Base-by-base conservation (phyloP, 2,888 invertebrate genomes). In the Eilema caniola region DNA sequence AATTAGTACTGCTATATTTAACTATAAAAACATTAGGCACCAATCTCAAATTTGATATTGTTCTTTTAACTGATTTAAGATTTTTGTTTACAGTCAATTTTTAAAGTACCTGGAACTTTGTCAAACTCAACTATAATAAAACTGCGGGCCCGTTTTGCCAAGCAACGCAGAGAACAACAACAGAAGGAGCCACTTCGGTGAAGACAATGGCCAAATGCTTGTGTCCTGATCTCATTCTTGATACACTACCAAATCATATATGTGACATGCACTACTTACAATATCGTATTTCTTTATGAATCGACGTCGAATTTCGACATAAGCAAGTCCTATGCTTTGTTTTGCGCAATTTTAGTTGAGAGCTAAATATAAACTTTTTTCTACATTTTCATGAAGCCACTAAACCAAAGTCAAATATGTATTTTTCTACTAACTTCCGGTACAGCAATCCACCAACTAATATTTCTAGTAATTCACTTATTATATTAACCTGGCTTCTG, bases 61-160 rank as follows among this genome's bases (percentile, higher is more conserved):
- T 53, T 33, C 62, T 23, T 33, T 37, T 23, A 25, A 59, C 59
- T 59, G 28, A 23, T 62, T 62, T 23, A 31, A n/a, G 16, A 56
- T 20, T 69, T 74, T n/a, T 62, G 83, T 85, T 96, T 96, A 68
- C 95, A 98, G 97, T 96, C 97, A 85, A 97, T 98, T 89, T 98
- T 98, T 92, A 97, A 96, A 93, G 96, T 97, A 88, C 97, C 98
- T 82, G 98, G 98, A 72, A 97, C 97, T 62, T 95, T 98, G 84
- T 96, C 97, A 62, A 96, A 96, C 82, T 93, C 96, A 61, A 96
- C 96, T 71, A 96, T 98, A 83, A 89, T 95, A 64, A 97, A 96
- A 85, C 89, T 97, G 74, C 94, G 97, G 73, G 94, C 91, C 64
- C 96, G 96, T 66, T 95, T 96, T 79, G 94, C 96, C 11, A 95